Conservation (phyloP, 2,113 vertebrate genomes). For the Syngnathus scovelli region DNA sequence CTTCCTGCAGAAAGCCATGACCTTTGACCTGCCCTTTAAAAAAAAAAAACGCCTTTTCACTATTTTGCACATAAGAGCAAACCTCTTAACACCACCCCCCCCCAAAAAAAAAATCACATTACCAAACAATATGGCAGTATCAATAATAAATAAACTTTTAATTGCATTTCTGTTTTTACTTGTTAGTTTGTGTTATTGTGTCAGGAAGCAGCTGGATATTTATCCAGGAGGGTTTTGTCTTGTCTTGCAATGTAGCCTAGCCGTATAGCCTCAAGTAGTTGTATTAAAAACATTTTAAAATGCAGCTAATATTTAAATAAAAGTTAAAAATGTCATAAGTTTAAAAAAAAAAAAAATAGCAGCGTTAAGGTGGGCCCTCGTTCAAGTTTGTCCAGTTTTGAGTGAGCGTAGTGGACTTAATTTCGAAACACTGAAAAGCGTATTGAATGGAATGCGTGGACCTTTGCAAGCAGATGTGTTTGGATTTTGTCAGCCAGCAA, state of each 20-base stretch:
- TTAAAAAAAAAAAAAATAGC: background rate
- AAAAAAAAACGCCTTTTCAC: constrained; percentile 40
- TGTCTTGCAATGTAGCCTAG: background rate
- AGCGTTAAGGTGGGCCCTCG: background rate
- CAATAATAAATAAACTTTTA: constrained; percentile 4
- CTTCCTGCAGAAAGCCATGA: constrained; percentile 47
- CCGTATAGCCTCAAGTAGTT: background rate
- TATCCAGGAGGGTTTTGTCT: too few species aligned
- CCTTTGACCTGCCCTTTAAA: constrained; percentile 55
- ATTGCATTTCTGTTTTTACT: background rate
- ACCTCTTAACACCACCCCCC: too few species aligned
- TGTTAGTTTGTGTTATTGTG: background rate
- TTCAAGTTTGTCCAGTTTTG: background rate
- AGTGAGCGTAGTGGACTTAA: background rate
- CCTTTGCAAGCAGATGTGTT: background rate
- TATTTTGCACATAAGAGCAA: constrained; percentile 56
- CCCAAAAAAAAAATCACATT: background rate
- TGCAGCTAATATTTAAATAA: background rate
- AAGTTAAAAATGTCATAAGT: background rate
- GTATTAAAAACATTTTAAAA: background rate
- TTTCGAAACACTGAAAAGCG: background rate
- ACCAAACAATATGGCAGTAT: background rate
- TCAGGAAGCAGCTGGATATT: background rate
- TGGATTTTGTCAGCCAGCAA: constrained; percentile 71
- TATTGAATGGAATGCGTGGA: background rate